Conservation (phyloP, 2,888 invertebrate species). For the Meta bourneti region DNA sequence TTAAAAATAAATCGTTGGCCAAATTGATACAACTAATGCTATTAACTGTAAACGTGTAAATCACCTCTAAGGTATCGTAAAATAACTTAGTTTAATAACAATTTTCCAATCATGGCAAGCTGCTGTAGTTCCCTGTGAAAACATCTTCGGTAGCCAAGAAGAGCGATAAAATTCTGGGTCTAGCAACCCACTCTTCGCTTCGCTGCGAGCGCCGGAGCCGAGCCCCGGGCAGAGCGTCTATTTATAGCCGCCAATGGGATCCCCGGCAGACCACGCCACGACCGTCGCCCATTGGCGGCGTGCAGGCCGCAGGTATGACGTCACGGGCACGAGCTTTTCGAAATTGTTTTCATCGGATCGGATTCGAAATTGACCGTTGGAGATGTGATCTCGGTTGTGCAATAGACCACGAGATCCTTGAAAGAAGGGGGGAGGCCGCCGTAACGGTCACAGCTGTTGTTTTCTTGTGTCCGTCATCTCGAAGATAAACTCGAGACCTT, state of each 20-base stretch:
- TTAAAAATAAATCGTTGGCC: no score
- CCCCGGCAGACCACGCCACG: conserved; percentile 34
- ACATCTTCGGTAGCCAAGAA: conserved; percentile 7
- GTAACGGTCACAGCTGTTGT: conserved; percentile 1
- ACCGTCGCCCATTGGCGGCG: conserved; percentile 29
- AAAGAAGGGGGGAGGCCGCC: neutral
- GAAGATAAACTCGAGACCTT: neutral
- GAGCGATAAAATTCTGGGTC: neutral
- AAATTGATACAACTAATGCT: no score
- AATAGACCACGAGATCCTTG: neutral
- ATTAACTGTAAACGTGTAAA: no score
- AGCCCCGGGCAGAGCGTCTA: conserved; percentile 72
- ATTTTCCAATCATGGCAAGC: no score
- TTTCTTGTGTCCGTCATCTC: neutral
- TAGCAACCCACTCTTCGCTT: conserved; percentile 13
- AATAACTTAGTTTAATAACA: no score
- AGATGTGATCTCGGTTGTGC: neutral
- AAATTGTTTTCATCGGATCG: conserved; percentile 37
- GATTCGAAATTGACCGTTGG: conserved; percentile 68
- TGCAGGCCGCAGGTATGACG: conserved; percentile 66
- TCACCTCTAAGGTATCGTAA: no score
- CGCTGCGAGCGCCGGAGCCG: neutral
- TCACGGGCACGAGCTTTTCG: conserved; percentile 46
- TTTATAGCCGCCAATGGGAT: conserved; percentile 68
- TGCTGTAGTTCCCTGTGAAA: no score